These are phyloP conservation scores for Lottia gigantea DNA, from an alignment of 2,888 invertebrate species.

Conservation along the genomic window DNA sequence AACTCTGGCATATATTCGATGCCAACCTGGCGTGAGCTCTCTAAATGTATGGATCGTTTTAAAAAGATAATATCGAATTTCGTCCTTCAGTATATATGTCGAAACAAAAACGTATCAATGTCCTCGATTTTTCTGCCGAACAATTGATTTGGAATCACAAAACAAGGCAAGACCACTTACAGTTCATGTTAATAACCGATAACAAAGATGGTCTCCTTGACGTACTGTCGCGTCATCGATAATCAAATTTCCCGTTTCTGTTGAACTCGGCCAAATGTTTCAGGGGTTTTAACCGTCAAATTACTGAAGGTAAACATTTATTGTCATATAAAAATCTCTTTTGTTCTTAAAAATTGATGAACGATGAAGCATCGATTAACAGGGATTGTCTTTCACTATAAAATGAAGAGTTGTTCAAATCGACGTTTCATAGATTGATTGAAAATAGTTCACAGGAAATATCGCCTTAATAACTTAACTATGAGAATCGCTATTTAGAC, in stretches of 20 bases:
- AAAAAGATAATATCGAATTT: slow-evolving; percentile 4
- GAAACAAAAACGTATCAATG: slow-evolving; percentile 10
- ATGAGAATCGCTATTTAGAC: not conserved
- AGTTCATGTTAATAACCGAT: not conserved
- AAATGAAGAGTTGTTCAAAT: slow-evolving; percentile 4
- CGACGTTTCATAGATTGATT: not conserved
- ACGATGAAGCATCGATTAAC: not conserved
- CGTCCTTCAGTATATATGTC: slow-evolving; percentile 5
- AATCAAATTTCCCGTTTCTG: slow-evolving; percentile 11
- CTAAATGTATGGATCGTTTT: slow-evolving; percentile 1
- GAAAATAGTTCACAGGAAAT: too few relatives aligned
- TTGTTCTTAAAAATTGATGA: slow-evolving; percentile 1
- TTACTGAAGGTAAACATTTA: slow-evolving; percentile 5
- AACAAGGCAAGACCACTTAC: not conserved
- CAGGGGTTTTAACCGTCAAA: not conserved
- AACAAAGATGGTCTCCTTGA: slow-evolving; percentile 7
- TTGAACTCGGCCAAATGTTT: not conserved
- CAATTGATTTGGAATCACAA: slow-evolving; percentile 6
- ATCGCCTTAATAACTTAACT: too few relatives aligned
- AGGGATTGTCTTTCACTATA: not conserved
- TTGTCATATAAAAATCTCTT: not conserved
- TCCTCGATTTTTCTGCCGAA: not conserved
- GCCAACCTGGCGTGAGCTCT: not conserved
- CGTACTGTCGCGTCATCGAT: slow-evolving; percentile 4
- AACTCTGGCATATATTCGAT: slow-evolving; percentile 6